These are phyloP conservation scores for Microcebus tavaratra DNA, from an alignment of 2,113 vertebrate genomes.

Conservation along the genomic window DNA sequence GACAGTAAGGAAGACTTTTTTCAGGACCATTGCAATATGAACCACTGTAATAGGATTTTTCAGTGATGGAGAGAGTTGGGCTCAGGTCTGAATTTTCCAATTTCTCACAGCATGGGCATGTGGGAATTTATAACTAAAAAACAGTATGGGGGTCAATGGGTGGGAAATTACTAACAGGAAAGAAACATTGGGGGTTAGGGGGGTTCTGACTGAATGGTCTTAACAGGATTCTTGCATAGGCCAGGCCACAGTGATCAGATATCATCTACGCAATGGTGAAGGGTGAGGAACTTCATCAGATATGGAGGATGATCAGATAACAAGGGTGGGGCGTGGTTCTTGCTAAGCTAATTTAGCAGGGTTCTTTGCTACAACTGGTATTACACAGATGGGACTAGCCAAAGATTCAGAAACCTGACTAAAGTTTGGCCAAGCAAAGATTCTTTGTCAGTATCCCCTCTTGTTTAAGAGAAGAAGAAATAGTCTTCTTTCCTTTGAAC, in stretches of 20 bases:
- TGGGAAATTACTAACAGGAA: not conserved
- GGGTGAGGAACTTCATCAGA: not conserved
- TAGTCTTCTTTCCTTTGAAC: not conserved
- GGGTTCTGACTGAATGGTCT: not conserved
- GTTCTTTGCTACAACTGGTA: not conserved
- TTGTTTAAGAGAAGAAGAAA: not conserved
- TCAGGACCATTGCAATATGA: not conserved
- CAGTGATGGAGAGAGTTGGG: not conserved
- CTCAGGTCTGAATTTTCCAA: not conserved
- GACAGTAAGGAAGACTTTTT: not conserved
- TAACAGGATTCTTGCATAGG: not conserved
- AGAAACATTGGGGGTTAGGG: not conserved
- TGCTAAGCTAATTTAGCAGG: not conserved
- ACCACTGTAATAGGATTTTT: not conserved
- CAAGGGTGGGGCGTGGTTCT: no score
- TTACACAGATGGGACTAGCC: no score
- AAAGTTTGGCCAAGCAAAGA: not conserved
- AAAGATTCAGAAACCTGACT: not conserved
- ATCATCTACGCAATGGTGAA: not conserved
- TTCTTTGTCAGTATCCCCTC: not conserved
- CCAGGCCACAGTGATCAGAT: not conserved
- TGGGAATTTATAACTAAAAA: not conserved
- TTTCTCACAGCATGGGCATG: not conserved
- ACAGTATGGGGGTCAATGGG: not conserved
- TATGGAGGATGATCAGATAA: not conserved